A percentile compares a stretch with the other conserved stretches of the same genome.
Evolutionary conservation across 2,888 invertebrate species (phyloP).

Genomic region (Archips crataeganus): DNA sequence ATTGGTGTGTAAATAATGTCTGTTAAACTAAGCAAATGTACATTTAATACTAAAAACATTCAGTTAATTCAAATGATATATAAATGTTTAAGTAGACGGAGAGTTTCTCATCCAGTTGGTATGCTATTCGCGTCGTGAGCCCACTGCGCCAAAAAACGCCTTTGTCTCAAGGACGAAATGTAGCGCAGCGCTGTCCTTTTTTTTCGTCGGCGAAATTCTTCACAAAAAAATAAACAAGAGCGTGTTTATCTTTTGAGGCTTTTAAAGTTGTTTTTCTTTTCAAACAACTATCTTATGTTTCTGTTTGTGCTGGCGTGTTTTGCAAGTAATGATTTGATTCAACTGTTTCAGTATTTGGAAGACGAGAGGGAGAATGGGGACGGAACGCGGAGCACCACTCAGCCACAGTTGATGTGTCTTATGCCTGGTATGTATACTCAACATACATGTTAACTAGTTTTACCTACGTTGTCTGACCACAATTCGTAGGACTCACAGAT

Average conservation of each 20-base stretch:
- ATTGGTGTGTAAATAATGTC: no score
- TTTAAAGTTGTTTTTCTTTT: slow-evolving; percentile 36
- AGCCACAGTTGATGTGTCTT: slow-evolving; percentile 88
- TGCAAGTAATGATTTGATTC: slow-evolving; percentile 31
- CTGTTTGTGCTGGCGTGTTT: slow-evolving; percentile 8
- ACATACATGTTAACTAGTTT: not conserved
- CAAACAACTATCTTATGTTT: slow-evolving; percentile 18
- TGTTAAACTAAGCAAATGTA: not conserved
- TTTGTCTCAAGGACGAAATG: slow-evolving; percentile 39
- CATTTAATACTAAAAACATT: no score
- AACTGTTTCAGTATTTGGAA: slow-evolving; percentile 78
- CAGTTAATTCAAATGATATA: not conserved
- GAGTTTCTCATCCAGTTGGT: slow-evolving; percentile 5
- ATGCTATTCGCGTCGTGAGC: slow-evolving; percentile 14
- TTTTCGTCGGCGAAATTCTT: slow-evolving; percentile 32
- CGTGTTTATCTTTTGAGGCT: slow-evolving; percentile 40
- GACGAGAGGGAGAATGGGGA: slow-evolving; percentile 84
- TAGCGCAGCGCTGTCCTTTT: slow-evolving; percentile 19
- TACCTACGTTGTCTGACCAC: not conserved
- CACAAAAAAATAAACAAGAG: slow-evolving; percentile 31
- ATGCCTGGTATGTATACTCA: slow-evolving; percentile 75
- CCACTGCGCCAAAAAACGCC: slow-evolving; percentile 34
- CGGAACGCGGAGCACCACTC: slow-evolving; percentile 80
- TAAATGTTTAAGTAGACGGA: not conserved
- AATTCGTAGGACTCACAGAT: no score